Conservation (phyloP, 2,797 vertebrate species). For the Pipistrellus kuhlii region DNA sequence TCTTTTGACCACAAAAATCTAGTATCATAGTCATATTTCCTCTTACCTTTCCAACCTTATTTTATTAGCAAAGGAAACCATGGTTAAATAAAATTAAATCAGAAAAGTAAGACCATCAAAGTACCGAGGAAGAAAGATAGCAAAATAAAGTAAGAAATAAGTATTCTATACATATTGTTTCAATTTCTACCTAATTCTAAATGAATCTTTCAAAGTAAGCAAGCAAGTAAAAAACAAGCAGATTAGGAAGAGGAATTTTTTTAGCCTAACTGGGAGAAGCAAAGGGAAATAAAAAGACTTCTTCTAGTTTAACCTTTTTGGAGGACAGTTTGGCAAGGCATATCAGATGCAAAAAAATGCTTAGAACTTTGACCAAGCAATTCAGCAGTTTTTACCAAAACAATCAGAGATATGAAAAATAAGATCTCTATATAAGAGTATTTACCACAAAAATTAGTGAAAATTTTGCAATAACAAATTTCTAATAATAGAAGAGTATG, state of each 20-base stretch:
- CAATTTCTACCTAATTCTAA: constrained; percentile 58
- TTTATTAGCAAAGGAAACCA: constrained; percentile 61
- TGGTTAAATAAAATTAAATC: constrained; percentile 16
- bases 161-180: neutral
- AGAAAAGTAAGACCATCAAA: constrained; percentile 54
- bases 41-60: constrained; percentile 47
- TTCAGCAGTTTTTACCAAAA: constrained; percentile 29
- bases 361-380: neutral
- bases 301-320: neutral
- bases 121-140: neutral
- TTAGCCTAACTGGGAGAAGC: neutral
- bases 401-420: neutral
- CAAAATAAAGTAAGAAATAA: constrained; percentile 41
- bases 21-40: constrained; percentile 49
- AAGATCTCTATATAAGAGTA: neutral
- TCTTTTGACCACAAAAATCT: constrained; percentile 66
- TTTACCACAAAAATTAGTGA: neutral
- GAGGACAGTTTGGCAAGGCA: neutral
- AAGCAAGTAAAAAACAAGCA: constrained; percentile 18
- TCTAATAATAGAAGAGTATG: neutral
- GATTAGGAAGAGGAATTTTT: neutral
- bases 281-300: constrained; percentile 39
- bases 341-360: neutral
- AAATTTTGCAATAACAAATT: neutral
- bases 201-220: constrained; percentile 46